Percentiles rank a stretch among this genome's conserved stretches.
Conservation (phyloP, 2,888 invertebrate genomes). For the Zhengitettix transpicula region DNA sequence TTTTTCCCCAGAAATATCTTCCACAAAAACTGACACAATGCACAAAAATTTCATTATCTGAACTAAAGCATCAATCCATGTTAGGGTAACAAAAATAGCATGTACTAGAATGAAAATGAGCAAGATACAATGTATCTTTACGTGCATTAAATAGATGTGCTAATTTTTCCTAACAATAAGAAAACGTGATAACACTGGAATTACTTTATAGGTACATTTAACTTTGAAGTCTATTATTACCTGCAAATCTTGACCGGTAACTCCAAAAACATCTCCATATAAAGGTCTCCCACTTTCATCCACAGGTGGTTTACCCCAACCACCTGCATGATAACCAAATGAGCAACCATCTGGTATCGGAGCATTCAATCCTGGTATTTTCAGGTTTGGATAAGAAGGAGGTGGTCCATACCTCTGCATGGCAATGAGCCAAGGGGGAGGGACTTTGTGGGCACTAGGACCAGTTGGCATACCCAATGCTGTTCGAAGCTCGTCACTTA, state of each 20-base stretch:
- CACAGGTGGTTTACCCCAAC: constrained; percentile 99
- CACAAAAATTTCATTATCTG: too few species aligned
- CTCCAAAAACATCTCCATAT: constrained; percentile 97
- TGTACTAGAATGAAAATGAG: too few species aligned
- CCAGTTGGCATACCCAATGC: constrained; percentile 99
- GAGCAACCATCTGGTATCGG: constrained; percentile 95
- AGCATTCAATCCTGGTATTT: constrained; percentile 93
- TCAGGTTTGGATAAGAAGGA: constrained; percentile 95
- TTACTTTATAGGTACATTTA: not conserved
- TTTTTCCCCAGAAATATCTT: too few species aligned
- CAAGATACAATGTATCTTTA: too few species aligned
- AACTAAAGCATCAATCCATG: too few species aligned
- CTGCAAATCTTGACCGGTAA: constrained; percentile 53
- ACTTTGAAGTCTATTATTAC: constrained; percentile 27
- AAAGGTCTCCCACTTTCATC: constrained; percentile 95
- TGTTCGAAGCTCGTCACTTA: constrained; percentile 88
- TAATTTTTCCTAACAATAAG: too few species aligned
- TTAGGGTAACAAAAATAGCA: too few species aligned
- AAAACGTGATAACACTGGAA: too few species aligned
- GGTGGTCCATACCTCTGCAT: constrained; percentile 88
- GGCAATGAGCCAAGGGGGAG: constrained; percentile 10
- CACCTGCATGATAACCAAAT: constrained; percentile 98
- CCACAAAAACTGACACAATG: too few species aligned
- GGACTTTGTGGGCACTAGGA: constrained; percentile 70
- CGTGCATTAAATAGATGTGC: too few species aligned